phyloP scores from a whole-genome alignment of 2,113 vertebrate species.

The Epinephelus fuscoguttatus region DNA sequence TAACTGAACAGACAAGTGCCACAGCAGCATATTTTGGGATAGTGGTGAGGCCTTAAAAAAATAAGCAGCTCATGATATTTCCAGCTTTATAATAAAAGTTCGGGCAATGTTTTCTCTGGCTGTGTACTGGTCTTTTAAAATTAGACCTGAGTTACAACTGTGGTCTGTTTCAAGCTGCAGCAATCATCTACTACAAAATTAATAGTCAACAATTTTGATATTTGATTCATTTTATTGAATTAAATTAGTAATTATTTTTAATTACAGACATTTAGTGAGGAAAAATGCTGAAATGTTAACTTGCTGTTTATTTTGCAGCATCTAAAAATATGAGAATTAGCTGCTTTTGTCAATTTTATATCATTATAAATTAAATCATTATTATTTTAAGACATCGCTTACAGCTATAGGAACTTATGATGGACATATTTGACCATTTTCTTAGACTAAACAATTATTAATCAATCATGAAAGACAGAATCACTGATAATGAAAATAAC shows the following conservation, averaged over 20 bases:
- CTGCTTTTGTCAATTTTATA: background rate
- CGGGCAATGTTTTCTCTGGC: background rate
- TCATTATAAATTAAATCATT: background rate
- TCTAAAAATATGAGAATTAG: background rate
- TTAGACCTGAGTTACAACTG: background rate
- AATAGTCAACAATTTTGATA: background rate
- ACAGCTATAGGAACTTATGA: background rate
- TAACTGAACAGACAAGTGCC: background rate
- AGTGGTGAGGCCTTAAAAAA: background rate
- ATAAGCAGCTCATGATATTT: background rate
- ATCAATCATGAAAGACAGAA: background rate
- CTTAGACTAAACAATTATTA: background rate
- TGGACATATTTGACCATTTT: background rate
- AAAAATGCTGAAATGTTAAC: no score
- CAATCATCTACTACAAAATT: background rate
- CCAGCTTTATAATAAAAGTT: background rate
- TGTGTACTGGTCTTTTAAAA: background rate
- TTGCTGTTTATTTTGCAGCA: no score
- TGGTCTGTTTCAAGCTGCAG: background rate
- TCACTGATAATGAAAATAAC: background rate
- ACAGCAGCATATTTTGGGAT: background rate
- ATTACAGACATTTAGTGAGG: no score
- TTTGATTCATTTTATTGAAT: no score
- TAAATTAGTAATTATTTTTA: no score
- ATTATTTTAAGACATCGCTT: background rate